A percentile compares a stretch with the other conserved stretches of the same genome.
Evolutionary conservation across 1,140 invertebrate species (phyloP).

Genomic region (Helicoverpa zea): DNA sequence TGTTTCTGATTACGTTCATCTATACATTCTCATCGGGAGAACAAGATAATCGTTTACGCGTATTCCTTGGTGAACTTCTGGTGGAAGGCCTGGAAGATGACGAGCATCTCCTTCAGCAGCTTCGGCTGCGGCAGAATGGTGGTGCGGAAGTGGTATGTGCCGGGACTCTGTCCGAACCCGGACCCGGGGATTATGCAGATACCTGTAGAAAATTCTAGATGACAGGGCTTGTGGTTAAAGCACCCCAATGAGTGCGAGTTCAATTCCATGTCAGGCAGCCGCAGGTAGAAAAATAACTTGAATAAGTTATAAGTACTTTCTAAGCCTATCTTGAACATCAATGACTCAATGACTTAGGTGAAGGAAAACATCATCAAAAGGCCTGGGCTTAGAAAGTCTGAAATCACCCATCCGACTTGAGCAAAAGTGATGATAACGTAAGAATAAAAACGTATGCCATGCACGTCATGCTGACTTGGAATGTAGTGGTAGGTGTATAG

Average conservation of each 20-base stretch:
- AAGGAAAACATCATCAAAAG: too few relatives aligned
- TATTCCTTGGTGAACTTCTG: conserved; percentile 94
- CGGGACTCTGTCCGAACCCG: conserved; percentile 97
- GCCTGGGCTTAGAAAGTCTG: too few relatives aligned
- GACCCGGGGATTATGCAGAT: conserved; percentile 95
- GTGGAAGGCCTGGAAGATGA: conserved; percentile 95
- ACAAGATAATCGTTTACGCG: conserved; percentile 62
- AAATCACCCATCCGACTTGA: not conserved
- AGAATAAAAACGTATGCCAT: too few relatives aligned
- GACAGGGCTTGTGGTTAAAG: too few relatives aligned
- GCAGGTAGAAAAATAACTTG: too few relatives aligned
- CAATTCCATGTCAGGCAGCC: too few relatives aligned
- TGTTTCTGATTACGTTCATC: too few relatives aligned
- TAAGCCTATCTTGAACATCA: too few relatives aligned
- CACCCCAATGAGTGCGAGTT: too few relatives aligned
- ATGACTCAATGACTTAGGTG: too few relatives aligned
- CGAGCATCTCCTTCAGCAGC: conserved; percentile 94
- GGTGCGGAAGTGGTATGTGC: conserved; percentile 98
- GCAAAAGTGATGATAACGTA: not conserved
- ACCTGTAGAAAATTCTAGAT: conserved; percentile 70
- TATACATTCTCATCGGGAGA: not conserved
- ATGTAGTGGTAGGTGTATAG: not conserved
- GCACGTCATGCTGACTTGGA: too few relatives aligned
- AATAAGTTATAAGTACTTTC: too few relatives aligned
- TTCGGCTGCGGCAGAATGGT: conserved; percentile 97